These are phyloP conservation scores for Nothocercus nigrocapillus DNA, from an alignment of 2,113 vertebrate species.

Conservation along the genomic window DNA sequence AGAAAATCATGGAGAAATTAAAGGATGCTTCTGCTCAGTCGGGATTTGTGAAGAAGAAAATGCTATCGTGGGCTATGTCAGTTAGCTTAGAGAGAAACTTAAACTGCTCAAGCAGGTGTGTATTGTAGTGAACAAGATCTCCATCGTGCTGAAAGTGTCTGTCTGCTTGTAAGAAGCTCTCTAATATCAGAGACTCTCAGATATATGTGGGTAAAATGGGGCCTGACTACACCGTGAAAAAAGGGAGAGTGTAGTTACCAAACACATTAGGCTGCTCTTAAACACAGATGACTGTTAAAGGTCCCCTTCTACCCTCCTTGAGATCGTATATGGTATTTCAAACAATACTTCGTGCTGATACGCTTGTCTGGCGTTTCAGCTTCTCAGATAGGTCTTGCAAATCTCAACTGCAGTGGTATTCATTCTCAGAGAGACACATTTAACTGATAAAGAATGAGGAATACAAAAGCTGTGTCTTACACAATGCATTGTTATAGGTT, in stretches of 20 bases:
- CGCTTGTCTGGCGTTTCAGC: neutral
- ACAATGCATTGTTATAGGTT: neutral
- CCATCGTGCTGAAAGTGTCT: neutral
- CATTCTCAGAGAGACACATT: neutral
- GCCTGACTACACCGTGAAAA: neutral
- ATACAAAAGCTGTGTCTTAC: neutral
- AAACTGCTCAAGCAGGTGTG: slow-evolving; percentile 77
- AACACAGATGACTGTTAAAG: neutral
- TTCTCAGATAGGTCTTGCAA: neutral
- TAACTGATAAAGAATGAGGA: neutral
- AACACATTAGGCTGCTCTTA: neutral
- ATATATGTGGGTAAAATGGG: neutral
- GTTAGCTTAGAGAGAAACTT: slow-evolving; percentile 84
- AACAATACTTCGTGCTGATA: neutral
- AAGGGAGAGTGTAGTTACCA: neutral
- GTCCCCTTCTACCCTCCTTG: neutral
- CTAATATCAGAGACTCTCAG: neutral
- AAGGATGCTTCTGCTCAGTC: slow-evolving; percentile 81
- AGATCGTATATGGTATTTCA: neutral
- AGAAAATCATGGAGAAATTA: slow-evolving; percentile 93
- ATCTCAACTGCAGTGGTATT: neutral
- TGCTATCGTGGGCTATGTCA: slow-evolving; percentile 89
- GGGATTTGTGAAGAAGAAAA: slow-evolving; percentile 85
- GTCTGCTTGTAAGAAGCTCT: neutral
- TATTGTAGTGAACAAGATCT: neutral